Evolutionary conservation across 1,140 invertebrate species (phyloP).

Genomic region (Drosophila kohkoa): DNA sequence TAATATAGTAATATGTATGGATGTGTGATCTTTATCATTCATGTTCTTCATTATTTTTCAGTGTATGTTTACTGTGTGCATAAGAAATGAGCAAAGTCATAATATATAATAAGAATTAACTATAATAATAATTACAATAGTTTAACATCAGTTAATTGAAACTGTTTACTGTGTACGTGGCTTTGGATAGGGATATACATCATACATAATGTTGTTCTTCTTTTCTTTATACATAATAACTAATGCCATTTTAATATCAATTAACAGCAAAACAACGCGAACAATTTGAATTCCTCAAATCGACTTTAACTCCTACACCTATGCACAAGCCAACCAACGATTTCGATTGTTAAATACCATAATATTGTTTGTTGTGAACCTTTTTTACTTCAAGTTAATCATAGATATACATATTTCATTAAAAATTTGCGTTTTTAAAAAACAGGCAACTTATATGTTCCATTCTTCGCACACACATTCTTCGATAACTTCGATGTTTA

Average conservation of each 20-base stretch:
- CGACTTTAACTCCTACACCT: slow-evolving; percentile 48
- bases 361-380: slow-evolving; percentile 43
- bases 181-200: slow-evolving; percentile 39
- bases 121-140: slow-evolving; percentile 45
- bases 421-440: slow-evolving; percentile 63
- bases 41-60: slow-evolving; percentile 32
- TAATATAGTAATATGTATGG: slow-evolving; percentile 34
- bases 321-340: slow-evolving; percentile 57
- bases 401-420: slow-evolving; percentile 32
- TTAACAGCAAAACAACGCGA: slow-evolving; percentile 68
- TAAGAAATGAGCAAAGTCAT: slow-evolving; percentile 66
- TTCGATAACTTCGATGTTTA: slow-evolving; percentile 65
- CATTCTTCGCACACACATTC: slow-evolving; percentile 49
- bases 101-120: slow-evolving; percentile 46
- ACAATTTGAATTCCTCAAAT: slow-evolving; percentile 46
- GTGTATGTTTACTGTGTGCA: slow-evolving; percentile 29
- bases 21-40: slow-evolving; percentile 34
- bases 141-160: slow-evolving; percentile 52
- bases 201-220: slow-evolving; percentile 21
- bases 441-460: slow-evolving; percentile 76
- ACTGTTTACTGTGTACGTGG: slow-evolving; percentile 10
- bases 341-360: slow-evolving; percentile 47
- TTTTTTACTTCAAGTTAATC: slow-evolving; percentile 34
- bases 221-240: slow-evolving; percentile 37
- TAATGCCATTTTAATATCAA: slow-evolving; percentile 74